Evolutionary conservation across 2,113 vertebrate species (phyloP), one percentile per base, ranked within the genome.

Genomic region (Malurus melanocephalus): DNA sequence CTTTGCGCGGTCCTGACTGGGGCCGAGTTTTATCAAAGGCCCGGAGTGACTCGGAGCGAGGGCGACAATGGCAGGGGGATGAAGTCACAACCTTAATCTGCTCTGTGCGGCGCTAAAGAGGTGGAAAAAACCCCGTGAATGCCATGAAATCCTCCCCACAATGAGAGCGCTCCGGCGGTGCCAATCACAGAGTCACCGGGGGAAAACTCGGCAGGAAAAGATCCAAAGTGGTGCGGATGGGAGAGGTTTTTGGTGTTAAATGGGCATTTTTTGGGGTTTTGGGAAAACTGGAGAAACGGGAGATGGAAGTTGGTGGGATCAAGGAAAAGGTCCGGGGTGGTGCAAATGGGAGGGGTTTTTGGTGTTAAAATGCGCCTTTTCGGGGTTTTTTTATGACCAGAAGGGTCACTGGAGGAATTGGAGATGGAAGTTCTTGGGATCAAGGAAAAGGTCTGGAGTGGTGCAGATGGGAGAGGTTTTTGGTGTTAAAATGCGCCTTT

Each of bases 101-200:
- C 84, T 77, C 86, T 3, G 72, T 1, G 88, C 49, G 16, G 4
- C 64, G 38, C 89, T 45, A 53, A 85, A 66, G 81, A n/a, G 55
- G 67, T 92, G 82, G 82, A 24, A 92, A 24, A 92, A 91, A 12
- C 49, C 35, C 88, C 82, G 22, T 32, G 82, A 92, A 62, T 23
- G 85, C 87, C 92, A 49, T 42, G 67, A 93, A 94, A 93, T 86
- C 85, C 84, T 69, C 52, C 8, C 80, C 80, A 71, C 87, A 66
- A 66, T 40, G 73, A 59, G 91, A 52, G 40, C 26, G 46, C 56
- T 45, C 76, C 7, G 80, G 86, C 38, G 77, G 19, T 24, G 94
- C 77, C 93, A 66, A 62, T 92, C 87, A 74, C 72, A 7, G 11
- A 30, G 46, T 13, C 43, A 38, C 38, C 38, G 38, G 38, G 38